phyloP scores from a whole-genome alignment of 2,888 invertebrate species.

The Smittia aterrima region DNA sequence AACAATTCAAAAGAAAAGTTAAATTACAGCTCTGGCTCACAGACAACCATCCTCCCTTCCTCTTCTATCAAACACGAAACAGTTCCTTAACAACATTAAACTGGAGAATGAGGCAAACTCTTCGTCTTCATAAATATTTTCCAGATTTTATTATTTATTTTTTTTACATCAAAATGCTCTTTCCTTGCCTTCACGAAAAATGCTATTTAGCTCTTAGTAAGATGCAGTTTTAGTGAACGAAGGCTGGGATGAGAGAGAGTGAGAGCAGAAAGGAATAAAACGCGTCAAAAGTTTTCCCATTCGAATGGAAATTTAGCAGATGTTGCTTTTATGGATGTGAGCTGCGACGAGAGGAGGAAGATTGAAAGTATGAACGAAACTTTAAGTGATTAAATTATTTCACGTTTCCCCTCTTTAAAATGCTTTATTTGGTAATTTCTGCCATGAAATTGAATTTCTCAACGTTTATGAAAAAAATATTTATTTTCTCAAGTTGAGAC shows the following conservation, averaged over 20 bases:
- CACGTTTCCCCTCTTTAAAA: too few species aligned
- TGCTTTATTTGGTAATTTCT: not conserved
- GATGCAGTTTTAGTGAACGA: slow-evolving; percentile 26
- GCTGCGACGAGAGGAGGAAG: slow-evolving; percentile 19
- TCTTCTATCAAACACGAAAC: slow-evolving; percentile 15
- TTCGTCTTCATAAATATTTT: slow-evolving; percentile 36
- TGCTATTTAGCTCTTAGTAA: not conserved
- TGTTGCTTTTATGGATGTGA: slow-evolving; percentile 30
- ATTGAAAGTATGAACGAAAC: not conserved
- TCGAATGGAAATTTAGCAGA: slow-evolving; percentile 38
- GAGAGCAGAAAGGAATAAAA: slow-evolving; percentile 26
- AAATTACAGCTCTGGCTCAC: not conserved
- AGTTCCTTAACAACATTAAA: slow-evolving; percentile 30
- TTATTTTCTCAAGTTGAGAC: too few species aligned
- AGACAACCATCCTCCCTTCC: not conserved
- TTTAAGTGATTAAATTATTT: slow-evolving; percentile 29
- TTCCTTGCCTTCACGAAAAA: slow-evolving; percentile 4
- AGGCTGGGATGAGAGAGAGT: not conserved
- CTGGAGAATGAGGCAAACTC: slow-evolving; percentile 24
- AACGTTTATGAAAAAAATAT: too few species aligned
- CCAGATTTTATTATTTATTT: slow-evolving; percentile 29
- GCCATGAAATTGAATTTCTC: not conserved
- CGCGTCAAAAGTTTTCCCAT: slow-evolving; percentile 40
- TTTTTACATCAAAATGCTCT: slow-evolving; percentile 1
- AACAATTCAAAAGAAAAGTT: not conserved